Evolutionary conservation across 1,140 invertebrate genomes (phyloP).

Genomic region (Neodiprion fabricii): DNA sequence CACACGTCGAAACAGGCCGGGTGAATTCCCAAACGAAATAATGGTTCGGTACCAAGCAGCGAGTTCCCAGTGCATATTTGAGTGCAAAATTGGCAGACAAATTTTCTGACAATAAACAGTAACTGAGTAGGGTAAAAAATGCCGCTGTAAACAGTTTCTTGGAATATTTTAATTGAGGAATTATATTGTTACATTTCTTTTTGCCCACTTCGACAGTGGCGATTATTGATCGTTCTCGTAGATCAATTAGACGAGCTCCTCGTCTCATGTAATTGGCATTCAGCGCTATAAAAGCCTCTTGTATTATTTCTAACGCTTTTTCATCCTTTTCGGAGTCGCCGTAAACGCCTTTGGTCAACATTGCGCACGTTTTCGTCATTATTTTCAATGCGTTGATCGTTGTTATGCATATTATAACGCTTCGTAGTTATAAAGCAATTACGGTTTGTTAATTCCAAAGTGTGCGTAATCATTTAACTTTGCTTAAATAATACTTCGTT

Average conservation of each 20-base stretch:
- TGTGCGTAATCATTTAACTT: too few species aligned
- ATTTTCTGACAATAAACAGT: background rate
- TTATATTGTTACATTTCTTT: background rate
- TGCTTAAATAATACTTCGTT: too few species aligned
- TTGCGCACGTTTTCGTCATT: background rate
- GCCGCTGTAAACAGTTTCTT: background rate
- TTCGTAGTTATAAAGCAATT: too few species aligned
- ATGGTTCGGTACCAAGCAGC: slow-evolving; percentile 83
- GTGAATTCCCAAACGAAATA: slow-evolving; percentile 86
- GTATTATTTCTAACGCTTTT: slow-evolving; percentile 19
- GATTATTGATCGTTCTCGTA: slow-evolving; percentile 24
- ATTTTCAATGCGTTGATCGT: too few species aligned
- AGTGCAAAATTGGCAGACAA: background rate
- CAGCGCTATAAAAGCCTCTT: slow-evolving; percentile 39
- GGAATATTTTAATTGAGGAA: background rate
- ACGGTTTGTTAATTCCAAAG: too few species aligned
- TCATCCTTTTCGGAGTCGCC: background rate
- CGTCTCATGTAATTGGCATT: slow-evolving; percentile 35
- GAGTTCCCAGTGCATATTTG: slow-evolving; percentile 51
- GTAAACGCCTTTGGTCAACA: background rate
- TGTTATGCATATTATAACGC: too few species aligned
- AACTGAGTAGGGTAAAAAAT: background rate
- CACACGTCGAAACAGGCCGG: slow-evolving; percentile 81
- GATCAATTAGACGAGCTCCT: slow-evolving; percentile 34
- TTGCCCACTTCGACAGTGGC: background rate